Percentiles rank a stretch among this genome's conserved stretches.
These are phyloP conservation scores for Hypotaenidia okinawae DNA, from an alignment of 2,797 vertebrate species.

Conservation along the genomic window DNA sequence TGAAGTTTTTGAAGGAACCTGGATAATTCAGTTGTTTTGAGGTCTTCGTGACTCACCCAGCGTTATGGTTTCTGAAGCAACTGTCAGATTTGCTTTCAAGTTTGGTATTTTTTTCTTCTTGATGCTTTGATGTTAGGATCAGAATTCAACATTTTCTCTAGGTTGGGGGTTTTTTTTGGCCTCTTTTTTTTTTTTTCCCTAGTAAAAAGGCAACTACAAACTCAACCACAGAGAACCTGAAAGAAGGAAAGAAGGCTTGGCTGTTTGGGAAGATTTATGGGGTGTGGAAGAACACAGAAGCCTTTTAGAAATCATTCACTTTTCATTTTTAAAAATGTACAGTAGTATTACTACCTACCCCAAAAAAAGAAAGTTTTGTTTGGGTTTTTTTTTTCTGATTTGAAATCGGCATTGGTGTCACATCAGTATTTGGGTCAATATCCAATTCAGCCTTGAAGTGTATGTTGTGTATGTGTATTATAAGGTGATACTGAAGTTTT, in stretches of 20 bases:
- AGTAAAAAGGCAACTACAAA: neutral
- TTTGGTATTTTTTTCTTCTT: neutral
- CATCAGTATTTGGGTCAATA: neutral
- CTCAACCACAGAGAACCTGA: neutral
- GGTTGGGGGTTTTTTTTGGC: neutral
- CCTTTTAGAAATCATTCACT: neutral
- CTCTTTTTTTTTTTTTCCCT: too few relatives aligned
- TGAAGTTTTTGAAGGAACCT: slow-evolving; percentile 10
- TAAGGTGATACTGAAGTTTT: neutral
- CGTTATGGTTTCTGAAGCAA: neutral
- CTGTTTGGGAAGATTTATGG: neutral
- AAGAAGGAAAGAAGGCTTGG: neutral
- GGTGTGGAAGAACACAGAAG: neutral
- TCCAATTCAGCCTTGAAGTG: neutral
- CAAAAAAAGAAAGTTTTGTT: too few relatives aligned
- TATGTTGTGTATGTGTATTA: neutral
- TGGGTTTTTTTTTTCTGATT: neutral
- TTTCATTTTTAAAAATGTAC: neutral
- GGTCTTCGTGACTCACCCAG: slow-evolving; percentile 34
- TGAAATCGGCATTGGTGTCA: neutral
- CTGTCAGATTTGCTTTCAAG: slow-evolving; percentile 30
- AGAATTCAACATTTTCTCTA: neutral
- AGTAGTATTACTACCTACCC: neutral
- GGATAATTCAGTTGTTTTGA: slow-evolving; percentile 17
- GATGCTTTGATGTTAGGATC: slow-evolving; percentile 39